Evolutionary conservation across 2,113 vertebrate genomes (phyloP).

Genomic region (rat (Rattus norvegicus)): GRCr8 NC_086023.1:152478001-152478500

Average conservation of each 20-base stretch:
- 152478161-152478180: too few relatives aligned
- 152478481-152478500: background rate
- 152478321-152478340: too few relatives aligned
- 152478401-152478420: too few relatives aligned
- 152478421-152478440: too few relatives aligned
- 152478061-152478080: rapidly evolving
- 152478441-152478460: background rate
- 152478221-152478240: background rate
- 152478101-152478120: background rate
- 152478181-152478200: background rate
- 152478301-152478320: background rate
- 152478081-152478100: too few relatives aligned
- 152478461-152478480: too few relatives aligned
- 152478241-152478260: background rate
- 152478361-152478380: background rate
- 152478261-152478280: background rate
- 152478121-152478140: rapidly evolving
- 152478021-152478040: background rate
- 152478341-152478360: too few relatives aligned
- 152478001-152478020: background rate
- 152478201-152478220: background rate
- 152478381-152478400: too few relatives aligned
- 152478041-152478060: background rate
- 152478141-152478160: background rate
- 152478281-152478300: background rate